Evolutionary conservation across 2,113 vertebrate genomes (phyloP), one percentile per base, ranked within the genome.

Genomic region (Acrocephalus arundinaceus): DNA sequence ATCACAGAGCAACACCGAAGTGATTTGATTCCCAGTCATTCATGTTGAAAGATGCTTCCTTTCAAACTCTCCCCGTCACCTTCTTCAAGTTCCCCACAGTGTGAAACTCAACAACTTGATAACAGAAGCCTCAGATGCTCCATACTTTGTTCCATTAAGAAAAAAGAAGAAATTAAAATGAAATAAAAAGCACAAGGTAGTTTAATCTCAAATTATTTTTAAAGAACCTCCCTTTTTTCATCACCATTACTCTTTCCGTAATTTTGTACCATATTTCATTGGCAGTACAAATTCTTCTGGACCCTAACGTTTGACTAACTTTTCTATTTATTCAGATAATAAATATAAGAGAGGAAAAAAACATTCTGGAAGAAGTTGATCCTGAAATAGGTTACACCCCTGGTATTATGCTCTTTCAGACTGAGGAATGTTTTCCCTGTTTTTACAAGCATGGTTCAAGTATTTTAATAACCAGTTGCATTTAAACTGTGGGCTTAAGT

Each of bases 301-400:
- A 85, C 6, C 11, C 24, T 61, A 82, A 79, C 58, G 10, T 52
- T 74, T 83, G 33, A 76, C 46, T 5, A 54, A 28, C 27, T 62
- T 62, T 41, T 62, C 18, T 86, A 52, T 78, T 90, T 91, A 46
- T 37, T 89, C 75, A 77, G 57, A 55, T 67, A 35, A 59, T 89
- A 79, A 30, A 52, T 59, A 94, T 85, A 51, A 87, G 52, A 96
- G 54, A 85, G 17, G 61, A 80, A 35, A 92, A n/a, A 90, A 85
- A 49, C 13, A 61, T 75, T 51, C 15, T 24, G 13, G 72, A 68
- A 93, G 35, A 91, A 24, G 24, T 48, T 82, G 63, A 55, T 65
- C 54, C 61, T 76, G 31, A 31, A 71, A 59, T 18, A 39, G 2
- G 5, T 45, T 85, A 22, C 24, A 72, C 5, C 15, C 8, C 35